Percentiles rank a stretch among this genome's conserved stretches.
Conservation (phyloP, 2,113 vertebrate species). For the Ammospiza nelsoni region DNA sequence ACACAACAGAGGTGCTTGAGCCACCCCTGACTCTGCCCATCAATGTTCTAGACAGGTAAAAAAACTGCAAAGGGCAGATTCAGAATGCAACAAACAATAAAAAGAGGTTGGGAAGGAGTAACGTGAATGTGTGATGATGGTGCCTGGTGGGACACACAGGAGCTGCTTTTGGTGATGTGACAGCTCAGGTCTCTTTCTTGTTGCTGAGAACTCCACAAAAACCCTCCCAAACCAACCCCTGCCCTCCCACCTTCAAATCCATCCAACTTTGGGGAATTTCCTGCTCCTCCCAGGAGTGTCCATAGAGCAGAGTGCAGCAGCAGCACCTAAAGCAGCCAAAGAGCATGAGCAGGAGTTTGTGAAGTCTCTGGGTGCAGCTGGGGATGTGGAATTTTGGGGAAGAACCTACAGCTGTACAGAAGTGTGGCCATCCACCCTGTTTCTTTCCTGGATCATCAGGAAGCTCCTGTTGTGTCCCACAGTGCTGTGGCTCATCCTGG, state of each 20-base stretch:
- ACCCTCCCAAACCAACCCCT: rapidly evolving
- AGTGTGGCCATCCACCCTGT: rapidly evolving
- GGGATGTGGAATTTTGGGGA: background rate
- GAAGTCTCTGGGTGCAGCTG: background rate
- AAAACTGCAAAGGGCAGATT: background rate
- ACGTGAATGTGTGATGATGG: rapidly evolving
- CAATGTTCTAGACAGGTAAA: background rate
- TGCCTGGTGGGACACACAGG: background rate
- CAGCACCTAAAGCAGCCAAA: background rate
- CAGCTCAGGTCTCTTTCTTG: background rate
- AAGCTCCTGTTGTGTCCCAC: rapidly evolving
- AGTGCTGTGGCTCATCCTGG: background rate
- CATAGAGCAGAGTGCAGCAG: background rate
- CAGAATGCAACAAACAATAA: background rate
- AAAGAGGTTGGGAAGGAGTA: background rate
- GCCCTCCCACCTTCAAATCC: background rate
- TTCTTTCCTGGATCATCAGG: background rate
- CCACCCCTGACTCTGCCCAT: background rate
- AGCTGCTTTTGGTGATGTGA: background rate
- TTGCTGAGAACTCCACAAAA: background rate
- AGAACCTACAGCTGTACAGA: rapidly evolving
- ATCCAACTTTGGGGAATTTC: background rate
- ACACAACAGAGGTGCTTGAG: background rate
- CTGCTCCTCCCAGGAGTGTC: background rate
- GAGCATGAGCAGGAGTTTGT: rapidly evolving